Evolutionary conservation across 1,140 invertebrate species (phyloP).

Genomic region (Meloidogyne chitwoodi): DNA sequence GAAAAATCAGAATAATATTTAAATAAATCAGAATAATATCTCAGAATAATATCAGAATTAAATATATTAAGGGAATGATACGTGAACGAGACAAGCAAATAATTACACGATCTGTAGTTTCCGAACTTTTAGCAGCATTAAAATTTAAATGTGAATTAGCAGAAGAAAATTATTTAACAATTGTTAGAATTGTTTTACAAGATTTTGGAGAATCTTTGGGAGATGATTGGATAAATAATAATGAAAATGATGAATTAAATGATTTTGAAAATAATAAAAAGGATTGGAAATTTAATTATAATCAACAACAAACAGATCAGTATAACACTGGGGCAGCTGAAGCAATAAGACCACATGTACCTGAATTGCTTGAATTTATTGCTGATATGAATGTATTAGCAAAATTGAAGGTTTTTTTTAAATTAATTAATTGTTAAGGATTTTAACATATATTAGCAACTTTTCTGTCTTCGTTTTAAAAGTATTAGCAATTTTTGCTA

Average conservation of each 20-base stretch:
- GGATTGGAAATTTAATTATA: neutral
- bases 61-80: conserved; percentile 7
- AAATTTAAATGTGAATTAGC: conserved; percentile 89
- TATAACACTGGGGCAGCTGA: conserved; percentile 80
- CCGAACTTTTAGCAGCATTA: conserved; percentile 86
- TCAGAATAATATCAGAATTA: neutral
- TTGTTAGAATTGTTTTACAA: conserved; percentile 73
- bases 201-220: conserved; percentile 72
- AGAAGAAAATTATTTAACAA: conserved; percentile 84
- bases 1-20: too few relatives aligned
- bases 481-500: too few relatives aligned
- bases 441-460: too few relatives aligned
- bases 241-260: neutral
- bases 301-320: conserved; percentile 37
- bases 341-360: conserved; percentile 81
- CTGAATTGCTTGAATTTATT: conserved; percentile 90
- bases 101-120: conserved; percentile 81
- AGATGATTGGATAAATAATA: conserved; percentile 18
- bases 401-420: conserved; percentile 78
- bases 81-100: conserved; percentile 87
- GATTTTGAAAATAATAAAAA: neutral
- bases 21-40: too few relatives aligned
- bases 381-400: conserved; percentile 90
- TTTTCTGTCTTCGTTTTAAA: too few relatives aligned
- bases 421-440: too few relatives aligned